These are phyloP conservation scores for Cremastinae sp. DNA, from an alignment of 2,888 invertebrate species.

Conservation along the genomic window DNA sequence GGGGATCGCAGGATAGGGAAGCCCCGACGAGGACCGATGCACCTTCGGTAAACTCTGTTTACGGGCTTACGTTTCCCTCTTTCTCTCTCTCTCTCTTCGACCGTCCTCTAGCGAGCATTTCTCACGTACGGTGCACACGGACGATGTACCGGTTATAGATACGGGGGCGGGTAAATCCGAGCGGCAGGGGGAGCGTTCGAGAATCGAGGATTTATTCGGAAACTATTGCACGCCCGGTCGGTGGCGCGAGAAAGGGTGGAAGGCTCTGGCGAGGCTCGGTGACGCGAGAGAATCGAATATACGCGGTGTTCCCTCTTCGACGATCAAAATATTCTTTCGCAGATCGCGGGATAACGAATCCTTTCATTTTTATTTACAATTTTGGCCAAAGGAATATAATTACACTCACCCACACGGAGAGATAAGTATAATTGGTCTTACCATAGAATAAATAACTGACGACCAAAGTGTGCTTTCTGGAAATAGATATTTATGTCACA, in stretches of 20 bases:
- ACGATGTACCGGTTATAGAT: constrained; percentile 64
- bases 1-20: constrained; percentile 55
- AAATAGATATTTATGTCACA: too few species aligned
- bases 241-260: constrained; percentile 59
- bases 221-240: constrained; percentile 73
- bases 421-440: too few species aligned
- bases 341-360: too few species aligned
- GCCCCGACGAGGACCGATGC: constrained; percentile 55
- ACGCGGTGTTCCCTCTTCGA: constrained; percentile 20
- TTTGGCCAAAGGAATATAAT: too few species aligned
- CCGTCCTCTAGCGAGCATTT: constrained; percentile 57
- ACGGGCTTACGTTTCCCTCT: constrained; percentile 17
- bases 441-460: too few species aligned
- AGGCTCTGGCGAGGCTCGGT: neutral
- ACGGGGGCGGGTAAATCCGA: constrained; percentile 75
- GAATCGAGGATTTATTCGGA: constrained; percentile 79
- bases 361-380: too few species aligned
- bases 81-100: constrained; percentile 22
- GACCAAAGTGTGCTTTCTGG: too few species aligned
- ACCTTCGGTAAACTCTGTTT: constrained; percentile 43
- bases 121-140: constrained; percentile 54
- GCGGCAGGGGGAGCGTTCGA: constrained; percentile 76
- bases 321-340: neutral
- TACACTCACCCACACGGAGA: too few species aligned
- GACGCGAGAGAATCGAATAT: constrained; percentile 68